Percentiles rank a stretch among this genome's conserved stretches.
These are phyloP conservation scores for Mimachlamys varia DNA, from an alignment of 2,888 invertebrate genomes.

Conservation along the genomic window DNA sequence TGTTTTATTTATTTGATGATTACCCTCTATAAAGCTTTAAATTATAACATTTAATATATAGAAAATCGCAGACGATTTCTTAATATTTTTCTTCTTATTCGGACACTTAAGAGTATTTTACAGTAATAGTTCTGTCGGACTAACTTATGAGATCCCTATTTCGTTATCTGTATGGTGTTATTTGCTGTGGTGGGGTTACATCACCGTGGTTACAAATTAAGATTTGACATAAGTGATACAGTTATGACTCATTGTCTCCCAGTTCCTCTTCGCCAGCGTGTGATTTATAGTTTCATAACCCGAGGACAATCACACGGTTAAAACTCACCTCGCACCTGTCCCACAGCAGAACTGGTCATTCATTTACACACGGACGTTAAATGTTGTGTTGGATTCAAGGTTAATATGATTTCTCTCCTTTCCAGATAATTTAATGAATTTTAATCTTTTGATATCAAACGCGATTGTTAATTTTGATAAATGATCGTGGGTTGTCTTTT, in stretches of 20 bases:
- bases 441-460: background rate
- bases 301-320: constrained; percentile 31
- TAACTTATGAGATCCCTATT: background rate
- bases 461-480: background rate
- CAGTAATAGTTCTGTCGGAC: no score
- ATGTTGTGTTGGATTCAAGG: background rate
- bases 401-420: background rate
- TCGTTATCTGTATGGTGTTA: background rate
- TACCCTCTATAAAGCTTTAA: no score
- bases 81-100: no score
- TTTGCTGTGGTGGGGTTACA: background rate
- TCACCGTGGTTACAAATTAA: background rate
- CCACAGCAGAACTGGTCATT: background rate
- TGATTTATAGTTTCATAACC: constrained; percentile 32
- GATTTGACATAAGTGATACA: background rate
- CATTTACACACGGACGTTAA: background rate
- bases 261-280: background rate
- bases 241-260: constrained; percentile 4
- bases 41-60: no score
- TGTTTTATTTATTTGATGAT: no score
- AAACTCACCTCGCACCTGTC: background rate
- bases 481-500: background rate
- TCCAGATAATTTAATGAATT: background rate
- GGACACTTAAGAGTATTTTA: no score
- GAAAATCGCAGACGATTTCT: no score